These are phyloP conservation scores for Neoitamus cyanurus DNA, from an alignment of 2,888 invertebrate genomes.

Conservation along the genomic window DNA sequence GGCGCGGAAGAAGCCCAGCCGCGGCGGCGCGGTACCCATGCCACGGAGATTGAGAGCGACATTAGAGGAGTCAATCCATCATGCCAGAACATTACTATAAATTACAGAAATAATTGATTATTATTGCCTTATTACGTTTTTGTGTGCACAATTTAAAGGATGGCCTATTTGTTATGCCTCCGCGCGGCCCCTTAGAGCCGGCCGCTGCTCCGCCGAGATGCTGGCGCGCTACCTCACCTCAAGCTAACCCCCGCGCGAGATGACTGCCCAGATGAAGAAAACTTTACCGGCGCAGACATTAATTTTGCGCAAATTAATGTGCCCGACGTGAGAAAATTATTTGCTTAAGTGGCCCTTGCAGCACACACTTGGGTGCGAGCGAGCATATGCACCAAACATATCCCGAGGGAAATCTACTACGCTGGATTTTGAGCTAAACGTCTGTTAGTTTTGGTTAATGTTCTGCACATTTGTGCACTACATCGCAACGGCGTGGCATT, in stretches of 20 bases:
- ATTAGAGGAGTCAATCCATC: slow-evolving; percentile 68
- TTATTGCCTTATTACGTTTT: slow-evolving; percentile 59
- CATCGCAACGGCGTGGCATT: neutral
- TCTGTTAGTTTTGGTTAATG: slow-evolving; percentile 4
- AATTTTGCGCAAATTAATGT: slow-evolving; percentile 47
- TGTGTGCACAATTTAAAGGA: slow-evolving; percentile 49
- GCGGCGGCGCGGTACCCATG: neutral
- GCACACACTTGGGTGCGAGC: neutral
- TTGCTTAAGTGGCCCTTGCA: slow-evolving; percentile 20
- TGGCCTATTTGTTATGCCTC: slow-evolving; percentile 50
- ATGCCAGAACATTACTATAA: slow-evolving; percentile 67
- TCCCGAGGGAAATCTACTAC: neutral
- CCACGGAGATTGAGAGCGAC: slow-evolving; percentile 66
- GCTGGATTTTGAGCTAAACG: slow-evolving; percentile 8
- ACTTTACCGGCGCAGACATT: slow-evolving; percentile 41
- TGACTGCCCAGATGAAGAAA: slow-evolving; percentile 24
- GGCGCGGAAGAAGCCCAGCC: neutral
- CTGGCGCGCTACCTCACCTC: neutral
- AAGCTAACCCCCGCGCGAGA: neutral
- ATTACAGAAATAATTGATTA: slow-evolving; percentile 68
- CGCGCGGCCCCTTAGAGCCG: neutral
- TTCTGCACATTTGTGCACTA: neutral
- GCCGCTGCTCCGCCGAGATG: neutral
- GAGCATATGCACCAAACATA: neutral
- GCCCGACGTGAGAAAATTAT: slow-evolving; percentile 50